These are phyloP conservation scores for Neodontobutis hainanensis DNA, from an alignment of 2,113 vertebrate species.

Conservation along the genomic window DNA sequence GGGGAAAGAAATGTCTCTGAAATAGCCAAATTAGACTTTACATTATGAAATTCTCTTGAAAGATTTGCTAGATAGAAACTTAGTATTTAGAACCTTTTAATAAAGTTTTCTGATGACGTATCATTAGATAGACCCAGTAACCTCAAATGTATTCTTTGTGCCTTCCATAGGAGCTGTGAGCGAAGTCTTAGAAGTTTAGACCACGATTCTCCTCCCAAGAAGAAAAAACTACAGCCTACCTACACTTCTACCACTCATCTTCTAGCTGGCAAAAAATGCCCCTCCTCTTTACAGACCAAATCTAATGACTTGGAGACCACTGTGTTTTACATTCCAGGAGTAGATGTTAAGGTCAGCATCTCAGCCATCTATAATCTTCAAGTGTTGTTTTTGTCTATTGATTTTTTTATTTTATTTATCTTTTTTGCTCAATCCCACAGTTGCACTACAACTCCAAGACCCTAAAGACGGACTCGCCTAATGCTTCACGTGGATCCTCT, in stretches of 20 bases:
- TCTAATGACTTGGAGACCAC: constrained; percentile 93
- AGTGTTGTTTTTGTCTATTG: not conserved
- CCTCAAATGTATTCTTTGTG: constrained; percentile 6
- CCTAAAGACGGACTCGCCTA: constrained; percentile 94
- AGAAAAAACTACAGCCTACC: constrained; percentile 91
- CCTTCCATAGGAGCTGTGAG: constrained; percentile 86
- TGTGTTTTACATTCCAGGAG: constrained; percentile 98
- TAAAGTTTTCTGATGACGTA: not conserved
- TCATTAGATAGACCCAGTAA: not conserved
- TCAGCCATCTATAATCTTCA: not conserved
- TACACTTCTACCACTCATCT: constrained; percentile 91
- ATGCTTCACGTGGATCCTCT: constrained; percentile 94
- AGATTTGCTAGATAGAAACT: constrained; percentile 1
- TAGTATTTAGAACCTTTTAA: not conserved
- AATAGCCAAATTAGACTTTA: constrained; percentile 4
- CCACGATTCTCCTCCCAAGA: constrained; percentile 96
- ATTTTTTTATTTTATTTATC: not conserved
- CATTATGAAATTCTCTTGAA: constrained; percentile 2
- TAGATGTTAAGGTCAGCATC: constrained; percentile 94
- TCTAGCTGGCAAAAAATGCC: constrained; percentile 91
- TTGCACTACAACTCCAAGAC: constrained; percentile 99
- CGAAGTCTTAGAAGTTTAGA: constrained; percentile 91
- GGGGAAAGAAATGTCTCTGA: constrained; percentile 3
- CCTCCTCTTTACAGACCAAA: constrained; percentile 93
- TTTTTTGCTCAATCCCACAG: constrained; percentile 63